phyloP scores from a whole-genome alignment of 2,113 vertebrate genomes.

The Dascyllus trimaculatus region DNA sequence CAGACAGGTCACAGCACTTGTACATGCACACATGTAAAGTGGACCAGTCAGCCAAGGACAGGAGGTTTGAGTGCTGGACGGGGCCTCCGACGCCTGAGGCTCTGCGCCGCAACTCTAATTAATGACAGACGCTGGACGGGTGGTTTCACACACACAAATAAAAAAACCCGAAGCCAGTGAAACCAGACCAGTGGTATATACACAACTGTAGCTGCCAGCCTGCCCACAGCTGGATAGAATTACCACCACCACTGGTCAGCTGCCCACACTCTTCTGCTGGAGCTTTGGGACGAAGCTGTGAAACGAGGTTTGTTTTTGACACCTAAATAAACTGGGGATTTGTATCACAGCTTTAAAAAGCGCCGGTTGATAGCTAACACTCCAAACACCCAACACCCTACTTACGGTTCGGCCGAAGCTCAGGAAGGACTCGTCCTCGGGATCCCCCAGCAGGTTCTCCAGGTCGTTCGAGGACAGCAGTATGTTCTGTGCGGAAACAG shows the following conservation, averaged over 20 bases:
- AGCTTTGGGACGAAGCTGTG: conserved; percentile 2
- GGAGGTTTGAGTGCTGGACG: conserved; percentile 22
- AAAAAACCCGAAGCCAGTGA: conserved; percentile 20
- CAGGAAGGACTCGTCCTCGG: conserved; percentile 40
- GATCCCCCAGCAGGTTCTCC: conserved; percentile 70
- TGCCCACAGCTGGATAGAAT: conserved; percentile 54
- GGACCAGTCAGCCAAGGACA: conserved; percentile 19
- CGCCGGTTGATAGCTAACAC: background rate
- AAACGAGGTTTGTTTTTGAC: conserved; percentile 30
- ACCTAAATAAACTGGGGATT: background rate
- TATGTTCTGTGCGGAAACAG: conserved; percentile 66
- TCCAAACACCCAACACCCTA: conserved; percentile 11
- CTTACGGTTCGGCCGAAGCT: conserved; percentile 66
- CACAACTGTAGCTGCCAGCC: background rate
- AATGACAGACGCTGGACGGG: conserved; percentile 36
- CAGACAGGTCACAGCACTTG: conserved; percentile 16
- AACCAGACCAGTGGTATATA: conserved; percentile 35
- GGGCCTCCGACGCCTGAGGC: conserved; percentile 26
- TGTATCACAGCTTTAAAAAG: too few relatives aligned
- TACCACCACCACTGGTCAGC: conserved; percentile 42
- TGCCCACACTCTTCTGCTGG: conserved; percentile 7
- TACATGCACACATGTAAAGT: background rate
- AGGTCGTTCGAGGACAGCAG: conserved; percentile 84
- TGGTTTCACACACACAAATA: conserved; percentile 35
- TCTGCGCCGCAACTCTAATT: conserved; percentile 38